Evolutionary conservation across 2,113 vertebrate genomes (phyloP).

Genomic region (Zosterops japonicus): DNA sequence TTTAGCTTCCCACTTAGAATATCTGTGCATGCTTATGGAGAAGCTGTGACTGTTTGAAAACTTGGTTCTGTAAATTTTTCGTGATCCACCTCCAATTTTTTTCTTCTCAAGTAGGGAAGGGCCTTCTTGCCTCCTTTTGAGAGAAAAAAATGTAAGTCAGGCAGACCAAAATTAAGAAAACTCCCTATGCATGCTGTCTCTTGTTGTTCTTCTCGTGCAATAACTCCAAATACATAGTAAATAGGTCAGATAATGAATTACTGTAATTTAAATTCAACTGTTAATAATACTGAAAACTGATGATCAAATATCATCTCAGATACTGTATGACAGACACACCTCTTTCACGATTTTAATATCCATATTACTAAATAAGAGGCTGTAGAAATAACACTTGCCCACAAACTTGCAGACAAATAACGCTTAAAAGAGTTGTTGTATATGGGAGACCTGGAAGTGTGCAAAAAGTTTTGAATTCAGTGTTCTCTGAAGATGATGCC

Average conservation of each 20-base stretch:
- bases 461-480: not conserved
- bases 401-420: not conserved
- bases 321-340: not conserved
- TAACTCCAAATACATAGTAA: not conserved
- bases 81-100: not conserved
- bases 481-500: not conserved
- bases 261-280: not conserved
- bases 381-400: not conserved
- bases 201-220: not conserved
- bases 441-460: not conserved
- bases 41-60: not conserved
- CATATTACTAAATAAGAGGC: not conserved
- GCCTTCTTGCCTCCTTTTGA: not conserved
- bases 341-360: not conserved
- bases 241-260: not conserved
- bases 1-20: not conserved
- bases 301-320: not conserved
- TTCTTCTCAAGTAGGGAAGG: not conserved
- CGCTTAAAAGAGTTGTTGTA: fast-evolving
- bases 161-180: not conserved
- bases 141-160: not conserved
- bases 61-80: not conserved
- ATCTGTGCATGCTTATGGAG: not conserved
- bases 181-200: not conserved
- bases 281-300: not conserved